Base-by-base conservation (phyloP, 2,888 invertebrate species). In the Drosophila neotestacea region DNA sequence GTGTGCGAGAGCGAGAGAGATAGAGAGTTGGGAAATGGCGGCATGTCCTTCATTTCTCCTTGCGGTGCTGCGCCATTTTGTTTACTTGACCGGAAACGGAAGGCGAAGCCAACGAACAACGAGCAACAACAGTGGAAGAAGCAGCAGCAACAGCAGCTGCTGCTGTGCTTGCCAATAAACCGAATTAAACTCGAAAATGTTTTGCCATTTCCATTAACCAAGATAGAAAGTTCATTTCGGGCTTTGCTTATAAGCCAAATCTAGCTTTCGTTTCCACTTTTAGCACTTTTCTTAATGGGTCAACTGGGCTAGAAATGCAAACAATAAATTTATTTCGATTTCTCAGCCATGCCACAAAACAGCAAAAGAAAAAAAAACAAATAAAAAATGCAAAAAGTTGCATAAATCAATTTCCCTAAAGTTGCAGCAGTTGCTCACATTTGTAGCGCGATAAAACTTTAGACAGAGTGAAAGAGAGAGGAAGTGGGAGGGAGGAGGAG, bases 381-480 rank as follows among this genome's bases (percentile, higher is more conserved):
- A 59, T 36, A 58, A 39, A 32, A 27, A 59, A 62, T 48, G 44
- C 58, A 64, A 55, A 51, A 79, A 67, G 48, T 73, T 69, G 85
- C 85, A 84, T 86, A 84, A 86, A 84, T 84, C 83, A 83, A 81
- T 79, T 86, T 80, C 68, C 46, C 55, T 34, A 16, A 50, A 64
- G 22, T 56, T 58, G 65, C 64, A 61, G 51, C 61, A 51, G 44
- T 63, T 52, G 51, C 38, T 42, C 58, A 39, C 54, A 67, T 70
- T 79, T 75, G 47, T 62, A 54, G 58, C 60, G 71, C 70, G 79
- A 63, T 76, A 70, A 65, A 81, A 62, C 28, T 63, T 27, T 42
- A 46, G 59, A 28, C 28, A 11, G 39, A 13, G 16, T 13, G 10
- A 7, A 32, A 44, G 7, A 7, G 44, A 7, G 32, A 32, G 32